Percentiles rank a stretch among this genome's conserved stretches.
Conservation (phyloP, 2,113 vertebrate genomes). For the Dendropsophus ebraccatus region DNA sequence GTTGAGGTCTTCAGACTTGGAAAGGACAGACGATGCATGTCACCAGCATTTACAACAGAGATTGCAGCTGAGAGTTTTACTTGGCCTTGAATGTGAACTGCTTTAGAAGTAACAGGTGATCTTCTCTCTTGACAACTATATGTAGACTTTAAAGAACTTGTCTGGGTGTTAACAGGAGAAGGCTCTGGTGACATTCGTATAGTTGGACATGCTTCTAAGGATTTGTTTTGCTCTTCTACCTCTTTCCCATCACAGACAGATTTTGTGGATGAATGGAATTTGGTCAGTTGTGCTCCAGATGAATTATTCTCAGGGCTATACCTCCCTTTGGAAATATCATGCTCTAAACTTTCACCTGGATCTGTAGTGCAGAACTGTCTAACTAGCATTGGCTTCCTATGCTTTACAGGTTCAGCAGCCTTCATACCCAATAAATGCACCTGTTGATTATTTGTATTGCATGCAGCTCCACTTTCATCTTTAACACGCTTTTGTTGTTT, state of each 20-base stretch:
- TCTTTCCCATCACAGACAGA: constrained; percentile 68
- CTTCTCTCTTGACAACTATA: constrained; percentile 77
- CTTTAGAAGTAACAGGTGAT: constrained; percentile 71
- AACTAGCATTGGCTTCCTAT: constrained; percentile 89
- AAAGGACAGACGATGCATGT: constrained; percentile 82
- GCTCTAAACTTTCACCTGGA: constrained; percentile 82
- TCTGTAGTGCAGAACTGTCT: constrained; percentile 93
- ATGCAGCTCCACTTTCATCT: constrained; percentile 90
- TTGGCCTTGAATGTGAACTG: constrained; percentile 72
- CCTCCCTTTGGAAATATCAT: constrained; percentile 73
- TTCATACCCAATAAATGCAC: constrained; percentile 75
- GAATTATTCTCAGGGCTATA: constrained; percentile 61
- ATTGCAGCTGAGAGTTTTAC: constrained; percentile 72
- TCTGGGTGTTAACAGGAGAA: constrained; percentile 65
- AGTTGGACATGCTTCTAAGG: constrained; percentile 60
- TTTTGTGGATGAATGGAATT: constrained; percentile 65
- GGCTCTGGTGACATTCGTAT: constrained; percentile 66
- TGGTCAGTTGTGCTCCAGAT: constrained; percentile 60
- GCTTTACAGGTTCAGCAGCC: constrained; percentile 79
- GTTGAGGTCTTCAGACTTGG: constrained; percentile 94
- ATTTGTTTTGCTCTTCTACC: constrained; percentile 68
- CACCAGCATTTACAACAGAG: constrained; percentile 74
- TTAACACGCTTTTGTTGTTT: constrained; percentile 97
- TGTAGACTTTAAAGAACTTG: constrained; percentile 70
- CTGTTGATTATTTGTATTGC: constrained; percentile 76